Conservation (phyloP, 2,888 invertebrate genomes). For the Napeogenes sylphis region DNA sequence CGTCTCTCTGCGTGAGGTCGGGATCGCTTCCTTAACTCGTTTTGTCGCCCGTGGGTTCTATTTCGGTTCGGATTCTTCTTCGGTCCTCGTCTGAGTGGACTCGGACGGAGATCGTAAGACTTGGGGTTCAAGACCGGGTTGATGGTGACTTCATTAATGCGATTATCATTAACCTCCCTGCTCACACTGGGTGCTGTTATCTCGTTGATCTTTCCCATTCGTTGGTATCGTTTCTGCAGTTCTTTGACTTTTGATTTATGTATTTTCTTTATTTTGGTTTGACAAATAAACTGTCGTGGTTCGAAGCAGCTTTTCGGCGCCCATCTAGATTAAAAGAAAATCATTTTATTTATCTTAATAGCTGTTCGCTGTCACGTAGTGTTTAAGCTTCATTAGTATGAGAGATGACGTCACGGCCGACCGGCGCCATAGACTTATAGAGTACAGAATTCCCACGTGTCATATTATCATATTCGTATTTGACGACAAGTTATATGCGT, state of each 20-base stretch:
- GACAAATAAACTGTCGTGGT: constrained; percentile 83
- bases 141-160: constrained; percentile 56
- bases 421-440: constrained; percentile 14
- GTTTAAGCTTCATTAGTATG: constrained; percentile 23
- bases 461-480: constrained; percentile 7
- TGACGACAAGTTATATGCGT: not conserved
- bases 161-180: constrained; percentile 56
- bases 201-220: constrained; percentile 75
- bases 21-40: constrained; percentile 55
- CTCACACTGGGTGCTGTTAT: constrained; percentile 68
- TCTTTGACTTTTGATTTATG: constrained; percentile 68
- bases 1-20: constrained; percentile 46
- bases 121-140: constrained; percentile 58
- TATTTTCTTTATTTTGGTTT: constrained; percentile 77
- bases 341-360: not conserved
- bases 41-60: constrained; percentile 43
- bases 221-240: constrained; percentile 66
- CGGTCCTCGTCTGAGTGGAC: constrained; percentile 36
- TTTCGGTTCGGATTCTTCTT: constrained; percentile 38
- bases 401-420: constrained; percentile 11
- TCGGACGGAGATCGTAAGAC: constrained; percentile 58
- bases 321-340: constrained; percentile 73
- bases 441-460: constrained; percentile 13
- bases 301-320: constrained; percentile 80
- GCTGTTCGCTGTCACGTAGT: constrained; percentile 19